A percentile compares a stretch with the other conserved stretches of the same genome.
phyloP scores from a whole-genome alignment of 2,888 invertebrate genomes.

The Lysandra bellargus region DNA sequence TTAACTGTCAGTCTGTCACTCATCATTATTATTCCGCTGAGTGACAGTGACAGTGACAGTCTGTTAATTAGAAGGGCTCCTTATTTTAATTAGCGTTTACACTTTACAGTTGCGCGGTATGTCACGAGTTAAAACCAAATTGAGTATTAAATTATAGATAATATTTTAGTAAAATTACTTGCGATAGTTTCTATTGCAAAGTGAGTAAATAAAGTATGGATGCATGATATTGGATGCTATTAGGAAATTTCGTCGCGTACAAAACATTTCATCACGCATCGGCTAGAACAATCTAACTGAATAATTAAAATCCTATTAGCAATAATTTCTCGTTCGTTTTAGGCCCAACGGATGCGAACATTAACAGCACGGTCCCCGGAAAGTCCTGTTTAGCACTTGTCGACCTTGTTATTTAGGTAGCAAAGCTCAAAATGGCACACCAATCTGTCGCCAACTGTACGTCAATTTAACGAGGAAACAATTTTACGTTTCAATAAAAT shows the following conservation, averaged over 20 bases:
- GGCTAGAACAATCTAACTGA: slow-evolving; percentile 3
- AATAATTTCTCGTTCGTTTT: slow-evolving; percentile 1
- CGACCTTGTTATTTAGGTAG: background rate
- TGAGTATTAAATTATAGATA: no score
- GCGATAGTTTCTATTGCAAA: no score
- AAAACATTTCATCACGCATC: background rate
- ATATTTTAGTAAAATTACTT: no score
- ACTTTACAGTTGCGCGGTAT: background rate
- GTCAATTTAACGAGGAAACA: background rate
- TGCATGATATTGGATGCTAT: background rate
- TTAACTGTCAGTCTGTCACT: background rate
- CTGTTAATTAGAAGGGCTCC: background rate
- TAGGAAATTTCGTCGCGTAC: background rate
- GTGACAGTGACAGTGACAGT: background rate
- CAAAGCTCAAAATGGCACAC: background rate
- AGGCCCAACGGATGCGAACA: slow-evolving; percentile 7
- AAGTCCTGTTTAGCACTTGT: background rate
- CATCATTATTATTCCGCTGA: background rate
- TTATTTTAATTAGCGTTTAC: background rate
- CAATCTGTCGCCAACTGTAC: background rate
- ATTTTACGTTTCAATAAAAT: slow-evolving; percentile 6
- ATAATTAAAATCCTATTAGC: slow-evolving; percentile 19
- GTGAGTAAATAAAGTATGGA: no score
- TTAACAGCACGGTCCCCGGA: background rate
- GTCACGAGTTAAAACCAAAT: background rate